Base-by-base conservation (phyloP, 1,140 invertebrate genomes). In the Tetramorium parvispinum region DNA sequence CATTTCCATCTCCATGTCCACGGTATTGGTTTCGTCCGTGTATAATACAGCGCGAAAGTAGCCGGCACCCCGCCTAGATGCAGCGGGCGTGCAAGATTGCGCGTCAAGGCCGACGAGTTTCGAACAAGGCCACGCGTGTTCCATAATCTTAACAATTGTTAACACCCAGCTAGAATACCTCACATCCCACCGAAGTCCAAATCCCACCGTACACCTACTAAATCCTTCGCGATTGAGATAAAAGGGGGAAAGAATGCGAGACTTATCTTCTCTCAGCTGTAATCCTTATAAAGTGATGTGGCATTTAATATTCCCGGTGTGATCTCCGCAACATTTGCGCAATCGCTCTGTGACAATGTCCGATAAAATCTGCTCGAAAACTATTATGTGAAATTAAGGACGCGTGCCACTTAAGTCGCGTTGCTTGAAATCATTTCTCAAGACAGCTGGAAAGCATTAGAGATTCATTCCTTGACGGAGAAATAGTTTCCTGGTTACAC, bases 81-180 rank as follows among this genome's bases (percentile, higher is more conserved):
- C 77, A 76, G 8, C 61, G 70, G 78, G 85, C 71, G 55, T 87
- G 59, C 70, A 68, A n/a, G n/a, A 43, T 63, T 43, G 59, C 32
- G 18, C 18, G 32, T 88, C 87, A 89, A 89, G 88, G 88, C 73
- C 88, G 77, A 77, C 76, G 32, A 66, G 83, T 89, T n/a, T 10
- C 21, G 53, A 70, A 89, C 88, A 89, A 89, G 88, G 88, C 76
- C 75, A 86, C 32, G 40, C 37, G 32, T 66, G 40, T 49, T 24
- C n/a, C 40, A 37, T 59, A 79, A 88, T 79, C 51, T 46, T n/a
- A 21, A 13, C 13, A 40, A 27, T 57, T 85, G 59, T 88, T 85
- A 88, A 79, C 51, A 37, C 46, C 18, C 71, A 49, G 21, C 21
- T 24, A 5, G 27, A 13, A 70, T 32, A 86, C 61, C 61, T 88